These are phyloP conservation scores for Chloroclysta siterata DNA, from an alignment of 2,888 invertebrate genomes.

Conservation along the genomic window DNA sequence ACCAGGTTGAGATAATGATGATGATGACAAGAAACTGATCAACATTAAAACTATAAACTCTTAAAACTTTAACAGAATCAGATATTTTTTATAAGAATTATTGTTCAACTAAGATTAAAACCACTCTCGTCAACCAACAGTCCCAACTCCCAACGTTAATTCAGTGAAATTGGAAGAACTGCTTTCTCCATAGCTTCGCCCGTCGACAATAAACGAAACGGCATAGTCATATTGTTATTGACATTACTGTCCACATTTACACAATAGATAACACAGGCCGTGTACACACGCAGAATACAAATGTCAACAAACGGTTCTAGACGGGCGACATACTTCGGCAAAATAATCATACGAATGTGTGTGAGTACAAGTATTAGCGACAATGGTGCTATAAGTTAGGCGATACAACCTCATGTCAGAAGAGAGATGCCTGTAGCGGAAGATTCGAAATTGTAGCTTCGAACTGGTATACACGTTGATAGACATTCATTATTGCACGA, in stretches of 20 bases:
- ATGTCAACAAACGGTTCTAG: conserved; percentile 61
- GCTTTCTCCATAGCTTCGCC: conserved; percentile 35
- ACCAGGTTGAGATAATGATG: too few relatives aligned
- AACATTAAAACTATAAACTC: too few relatives aligned
- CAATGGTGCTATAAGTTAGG: conserved; percentile 30
- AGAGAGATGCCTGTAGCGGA: not conserved
- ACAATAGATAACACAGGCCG: conserved; percentile 68
- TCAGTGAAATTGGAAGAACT: conserved; percentile 27
- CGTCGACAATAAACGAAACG: conserved; percentile 22
- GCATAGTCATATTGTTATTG: conserved; percentile 53
- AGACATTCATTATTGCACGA: too few relatives aligned
- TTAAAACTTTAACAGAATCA: too few relatives aligned
- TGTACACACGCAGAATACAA: conserved; percentile 62
- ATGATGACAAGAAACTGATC: too few relatives aligned
- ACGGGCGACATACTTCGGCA: conserved; percentile 57
- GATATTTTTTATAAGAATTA: too few relatives aligned
- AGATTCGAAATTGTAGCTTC: not conserved
- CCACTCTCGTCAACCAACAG: too few relatives aligned
- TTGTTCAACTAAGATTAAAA: too few relatives aligned
- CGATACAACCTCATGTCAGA: conserved; percentile 11
- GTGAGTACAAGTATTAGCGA: conserved; percentile 27
- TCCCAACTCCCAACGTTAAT: conserved; percentile 7
- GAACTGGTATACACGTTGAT: too few relatives aligned
- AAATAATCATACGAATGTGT: conserved; percentile 50
- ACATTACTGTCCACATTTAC: conserved; percentile 66